Base-by-base conservation (phyloP, 2,888 invertebrate species). In the Rhodophaea formosa region DNA sequence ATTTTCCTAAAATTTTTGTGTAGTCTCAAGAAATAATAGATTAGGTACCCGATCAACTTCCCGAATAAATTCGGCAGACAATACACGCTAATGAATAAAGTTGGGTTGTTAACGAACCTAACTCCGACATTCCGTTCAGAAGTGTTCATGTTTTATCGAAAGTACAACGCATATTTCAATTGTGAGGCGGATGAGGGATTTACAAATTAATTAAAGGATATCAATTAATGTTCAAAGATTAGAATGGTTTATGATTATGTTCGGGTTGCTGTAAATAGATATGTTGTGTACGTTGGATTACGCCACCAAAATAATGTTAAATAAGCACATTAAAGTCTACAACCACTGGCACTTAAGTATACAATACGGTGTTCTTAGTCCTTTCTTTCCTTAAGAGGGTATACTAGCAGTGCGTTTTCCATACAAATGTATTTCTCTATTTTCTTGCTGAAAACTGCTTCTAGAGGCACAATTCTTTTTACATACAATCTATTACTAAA, bases 41-140 rank as follows among this genome's bases (percentile, higher is more conserved):
- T 74, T 82, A 79, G 69, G 75, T 67, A 71, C 72, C 71, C 75
- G 79, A 80, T 84, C 77, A 80, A 84, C 86, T 84, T 86, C 84
- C 79, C 79, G 80, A 84, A 83, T 86, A 84, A 87, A 86, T 88
- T 86, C 77, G 70, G 77, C 79, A 86, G 86, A 88, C 88, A 89
- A 90, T 88, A 83, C 86, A 86, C 83, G 81, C 79, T 88, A 89
- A 90, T 88, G 88, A 89, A 89, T 88, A 88, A 88, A 89, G 88
- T 90, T 90, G 69, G 79, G 80, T 79, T 87, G 87, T 84, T 88
- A 88, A 84, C 86, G 86, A 85, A 88, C 80, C 80, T 79, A 80
- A 82, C 83, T 82, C 81, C 61, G 79, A 79, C 82, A 87, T 86
- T 84, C 79, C 79, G 84, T 84, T 87, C 81, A 75, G 77, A 80